A percentile compares a stretch with the other conserved stretches of the same genome.
Evolutionary conservation across 2,888 invertebrate genomes (phyloP).

Genomic region (Aromia moschata): DNA sequence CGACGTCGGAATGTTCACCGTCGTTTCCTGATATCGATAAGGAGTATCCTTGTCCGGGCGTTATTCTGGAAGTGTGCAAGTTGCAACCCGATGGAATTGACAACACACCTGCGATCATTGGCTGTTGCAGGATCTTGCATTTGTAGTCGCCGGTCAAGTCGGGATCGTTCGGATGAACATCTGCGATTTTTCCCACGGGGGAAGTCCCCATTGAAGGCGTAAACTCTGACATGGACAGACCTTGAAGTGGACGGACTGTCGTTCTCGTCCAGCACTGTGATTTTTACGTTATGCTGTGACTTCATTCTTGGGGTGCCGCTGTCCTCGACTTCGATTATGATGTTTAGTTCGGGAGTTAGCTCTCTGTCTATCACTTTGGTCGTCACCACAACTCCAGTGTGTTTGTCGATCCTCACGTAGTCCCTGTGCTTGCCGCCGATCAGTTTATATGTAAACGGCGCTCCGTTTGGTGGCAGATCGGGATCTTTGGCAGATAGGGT

Average conservation of each 20-base stretch:
- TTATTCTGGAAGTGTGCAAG: conserved; percentile 77
- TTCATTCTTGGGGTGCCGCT: conserved; percentile 85
- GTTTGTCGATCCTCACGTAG: conserved; percentile 79
- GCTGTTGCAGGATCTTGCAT: conserved; percentile 79
- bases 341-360: conserved; percentile 75
- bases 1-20: conserved; percentile 85
- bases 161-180: conserved; percentile 91
- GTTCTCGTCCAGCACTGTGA: conserved; percentile 86
- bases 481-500: conserved; percentile 88
- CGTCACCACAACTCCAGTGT: conserved; percentile 82
- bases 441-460: conserved; percentile 85
- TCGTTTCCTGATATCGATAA: conserved; percentile 89
- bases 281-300: conserved; percentile 79
- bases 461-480: conserved; percentile 89
- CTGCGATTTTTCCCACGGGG: conserved; percentile 86
- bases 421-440: conserved; percentile 82
- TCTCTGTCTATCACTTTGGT: conserved; percentile 86
- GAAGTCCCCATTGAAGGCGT: conserved; percentile 78
- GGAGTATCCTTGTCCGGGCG: conserved; percentile 77
- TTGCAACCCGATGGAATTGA: conserved; percentile 82
- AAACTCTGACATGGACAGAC: conserved; percentile 81
- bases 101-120: conserved; percentile 69
- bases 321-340: conserved; percentile 87
- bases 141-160: conserved; percentile 90
- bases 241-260: conserved; percentile 89